Percentiles rank a stretch among this genome's conserved stretches.
Conservation (phyloP, 2,888 invertebrate genomes). For the Phanerotoma sp. region DNA sequence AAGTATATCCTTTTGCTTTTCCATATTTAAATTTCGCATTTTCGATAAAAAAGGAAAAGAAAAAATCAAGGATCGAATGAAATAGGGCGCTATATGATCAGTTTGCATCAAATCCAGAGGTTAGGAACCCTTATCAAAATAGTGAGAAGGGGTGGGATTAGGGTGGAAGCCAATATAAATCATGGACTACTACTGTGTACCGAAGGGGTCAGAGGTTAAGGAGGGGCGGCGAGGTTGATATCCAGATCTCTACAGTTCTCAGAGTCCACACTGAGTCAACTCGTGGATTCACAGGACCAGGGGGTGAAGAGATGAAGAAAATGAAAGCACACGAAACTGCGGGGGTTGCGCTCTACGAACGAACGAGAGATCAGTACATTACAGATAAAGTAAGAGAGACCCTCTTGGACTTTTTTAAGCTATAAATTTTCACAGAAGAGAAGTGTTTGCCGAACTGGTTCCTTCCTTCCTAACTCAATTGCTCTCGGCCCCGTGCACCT, state of each 20-base stretch:
- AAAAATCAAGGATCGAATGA: constrained; percentile 11
- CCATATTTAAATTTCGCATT: constrained; percentile 1
- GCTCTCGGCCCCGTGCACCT: constrained; percentile 45
- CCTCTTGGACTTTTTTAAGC: constrained; percentile 56
- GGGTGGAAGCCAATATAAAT: constrained; percentile 46
- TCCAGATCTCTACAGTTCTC: constrained; percentile 38
- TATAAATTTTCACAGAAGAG: constrained; percentile 51
- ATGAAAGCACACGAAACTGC: constrained; percentile 16
- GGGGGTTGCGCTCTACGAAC: constrained; percentile 39
- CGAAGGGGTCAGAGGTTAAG: constrained; percentile 33
- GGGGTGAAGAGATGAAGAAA: constrained; percentile 11
- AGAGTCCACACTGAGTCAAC: constrained; percentile 22
- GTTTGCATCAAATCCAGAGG: constrained; percentile 18
- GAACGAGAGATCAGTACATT: constrained; percentile 57
- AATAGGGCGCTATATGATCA: constrained; percentile 13
- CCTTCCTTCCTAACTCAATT: constrained; percentile 59
- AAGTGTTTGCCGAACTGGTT: constrained; percentile 58
- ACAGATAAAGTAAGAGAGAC: constrained; percentile 56
- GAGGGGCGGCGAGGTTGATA: constrained; percentile 35
- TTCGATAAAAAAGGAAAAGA: background rate
- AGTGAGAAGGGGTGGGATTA: constrained; percentile 20
- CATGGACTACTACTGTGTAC: constrained; percentile 49
- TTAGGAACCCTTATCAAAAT: constrained; percentile 39
- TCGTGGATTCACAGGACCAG: constrained; percentile 1
- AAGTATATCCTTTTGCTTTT: background rate